A percentile compares a stretch with the other conserved stretches of the same genome.
phyloP scores from a whole-genome alignment of 2,888 invertebrate species.

The Tachina fera region DNA sequence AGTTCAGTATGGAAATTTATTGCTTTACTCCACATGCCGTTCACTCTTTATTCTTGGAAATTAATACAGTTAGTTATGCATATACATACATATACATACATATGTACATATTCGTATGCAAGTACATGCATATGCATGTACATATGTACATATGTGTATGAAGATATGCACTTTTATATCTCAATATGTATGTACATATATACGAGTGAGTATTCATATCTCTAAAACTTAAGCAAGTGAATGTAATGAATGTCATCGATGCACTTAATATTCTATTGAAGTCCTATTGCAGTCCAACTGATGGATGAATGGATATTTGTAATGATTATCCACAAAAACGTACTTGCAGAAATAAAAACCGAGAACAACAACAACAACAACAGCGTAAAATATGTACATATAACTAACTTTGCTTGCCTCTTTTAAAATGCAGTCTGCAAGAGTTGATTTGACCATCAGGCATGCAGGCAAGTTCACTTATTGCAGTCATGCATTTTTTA shows the following conservation, averaged over 20 bases:
- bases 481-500: conserved; percentile 60
- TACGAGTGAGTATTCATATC: background rate
- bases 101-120: background rate
- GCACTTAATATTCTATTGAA: conserved; percentile 57
- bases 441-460: conserved; percentile 56
- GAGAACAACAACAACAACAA: background rate
- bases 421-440: conserved; percentile 62
- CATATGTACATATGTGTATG: background rate
- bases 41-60: conserved; percentile 46
- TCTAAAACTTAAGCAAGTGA: conserved; percentile 28
- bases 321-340: conserved; percentile 31
- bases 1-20: conserved; percentile 50
- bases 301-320: conserved; percentile 40
- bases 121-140: background rate
- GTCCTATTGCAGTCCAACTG: conserved; percentile 46
- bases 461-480: conserved; percentile 51
- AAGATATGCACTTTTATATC: background rate
- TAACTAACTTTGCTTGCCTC: conserved; percentile 1
- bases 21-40: conserved; percentile 26
- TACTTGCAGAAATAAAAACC: background rate
- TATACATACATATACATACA: conserved; percentile 5
- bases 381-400: background rate
- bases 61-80: conserved; percentile 46
- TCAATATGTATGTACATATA: background rate
- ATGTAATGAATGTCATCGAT: conserved; percentile 28